Percentiles rank a stretch among this genome's conserved stretches.
Evolutionary conservation across 2,113 vertebrate genomes (phyloP).

Genomic region (Chlamydotis undulata): DNA sequence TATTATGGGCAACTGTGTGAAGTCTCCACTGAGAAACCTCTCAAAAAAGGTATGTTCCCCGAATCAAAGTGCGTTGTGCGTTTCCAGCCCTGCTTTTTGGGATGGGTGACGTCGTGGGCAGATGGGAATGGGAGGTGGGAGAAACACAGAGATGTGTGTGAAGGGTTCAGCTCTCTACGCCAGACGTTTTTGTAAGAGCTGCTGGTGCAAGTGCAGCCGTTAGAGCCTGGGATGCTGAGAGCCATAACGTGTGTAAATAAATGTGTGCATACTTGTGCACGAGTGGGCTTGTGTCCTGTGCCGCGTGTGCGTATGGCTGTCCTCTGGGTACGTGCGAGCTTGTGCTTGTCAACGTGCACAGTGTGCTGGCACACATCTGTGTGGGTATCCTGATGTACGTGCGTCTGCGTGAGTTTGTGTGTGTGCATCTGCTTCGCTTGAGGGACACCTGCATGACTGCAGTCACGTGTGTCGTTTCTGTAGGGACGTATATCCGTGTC

Average conservation of each 20-base stretch:
- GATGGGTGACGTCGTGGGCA: neutral
- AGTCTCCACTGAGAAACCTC: slow-evolving; percentile 93
- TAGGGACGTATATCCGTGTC: neutral
- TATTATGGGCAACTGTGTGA: slow-evolving; percentile 98
- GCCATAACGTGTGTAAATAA: neutral
- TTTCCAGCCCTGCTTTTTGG: slow-evolving; percentile 20
- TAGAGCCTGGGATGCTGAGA: neutral
- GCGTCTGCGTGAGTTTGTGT: neutral
- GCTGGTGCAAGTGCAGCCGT: neutral
- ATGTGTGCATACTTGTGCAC: neutral
- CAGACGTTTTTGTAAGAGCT: slow-evolving; percentile 1
- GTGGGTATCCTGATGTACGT: neutral
- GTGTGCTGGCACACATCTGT: neutral
- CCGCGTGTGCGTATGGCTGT: neutral
- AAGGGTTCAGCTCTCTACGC: neutral
- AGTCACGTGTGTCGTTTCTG: neutral
- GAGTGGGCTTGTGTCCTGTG: neutral
- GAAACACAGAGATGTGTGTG: neutral
- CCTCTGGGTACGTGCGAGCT: neutral
- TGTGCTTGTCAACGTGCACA: neutral
- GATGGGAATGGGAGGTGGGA: slow-evolving; percentile 33
- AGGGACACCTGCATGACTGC: neutral
- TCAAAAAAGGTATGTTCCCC: slow-evolving; percentile 93
- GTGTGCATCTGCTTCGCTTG: neutral
- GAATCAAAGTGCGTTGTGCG: neutral